phyloP scores from a whole-genome alignment of 2,113 vertebrate genomes.

The Noturus placidus region DNA sequence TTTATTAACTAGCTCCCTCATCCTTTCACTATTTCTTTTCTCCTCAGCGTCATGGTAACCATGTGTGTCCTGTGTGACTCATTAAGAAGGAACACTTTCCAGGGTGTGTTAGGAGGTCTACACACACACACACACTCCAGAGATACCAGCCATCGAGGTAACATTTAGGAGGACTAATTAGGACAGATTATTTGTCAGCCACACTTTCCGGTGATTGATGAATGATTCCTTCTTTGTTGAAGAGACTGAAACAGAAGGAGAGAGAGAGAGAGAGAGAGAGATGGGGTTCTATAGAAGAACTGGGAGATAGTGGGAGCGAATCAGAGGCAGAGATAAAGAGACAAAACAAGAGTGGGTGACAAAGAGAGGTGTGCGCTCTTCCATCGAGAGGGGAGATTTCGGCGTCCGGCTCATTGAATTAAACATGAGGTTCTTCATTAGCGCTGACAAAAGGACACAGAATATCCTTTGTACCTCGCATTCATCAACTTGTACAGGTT shows the following conservation, averaged over 20 bases:
- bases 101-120: constrained; percentile 31
- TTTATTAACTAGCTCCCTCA: constrained; percentile 30
- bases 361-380: constrained; percentile 51
- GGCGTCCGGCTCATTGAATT: constrained; percentile 77
- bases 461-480: constrained; percentile 53
- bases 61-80: constrained; percentile 51
- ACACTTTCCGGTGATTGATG: constrained; percentile 82
- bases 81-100: constrained; percentile 53
- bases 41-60: constrained; percentile 44
- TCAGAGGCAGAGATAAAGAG: constrained; percentile 57
- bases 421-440: constrained; percentile 78
- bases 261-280: constrained; percentile 55
- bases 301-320: constrained; percentile 54
- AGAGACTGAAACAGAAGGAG: constrained; percentile 53
- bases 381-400: constrained; percentile 55
- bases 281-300: constrained; percentile 50
- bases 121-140: constrained; percentile 60
- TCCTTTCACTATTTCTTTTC: constrained; percentile 16
- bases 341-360: constrained; percentile 63
- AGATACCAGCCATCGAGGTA: constrained; percentile 69
- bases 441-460: constrained; percentile 73
- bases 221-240: constrained; percentile 75
- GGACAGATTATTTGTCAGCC: constrained; percentile 77
- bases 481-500: constrained; percentile 54
- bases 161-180: constrained; percentile 74